Evolutionary conservation across 2,888 invertebrate genomes (phyloP), one percentile per base, ranked within the genome.

Genomic region (Caenorhabditis sp.): DNA sequence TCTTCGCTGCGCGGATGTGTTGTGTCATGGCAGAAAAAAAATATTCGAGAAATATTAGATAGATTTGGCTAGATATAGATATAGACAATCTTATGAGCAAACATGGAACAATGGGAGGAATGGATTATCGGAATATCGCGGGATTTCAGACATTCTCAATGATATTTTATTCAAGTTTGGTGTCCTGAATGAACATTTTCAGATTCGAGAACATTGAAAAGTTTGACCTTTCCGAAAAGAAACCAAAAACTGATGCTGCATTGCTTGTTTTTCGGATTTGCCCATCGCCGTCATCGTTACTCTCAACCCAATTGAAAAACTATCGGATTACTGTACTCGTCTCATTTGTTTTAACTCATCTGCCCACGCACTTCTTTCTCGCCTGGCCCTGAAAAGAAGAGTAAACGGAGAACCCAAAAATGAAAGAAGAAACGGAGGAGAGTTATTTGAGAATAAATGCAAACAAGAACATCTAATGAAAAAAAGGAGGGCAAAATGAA

Each of bases 361-460:
- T 63, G 56, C 79, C 79, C 70, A 70, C 79, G 79, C 79, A 79
- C 61, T 77, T 77, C 44, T 61, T 44, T 75, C 56, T 61, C 6
- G 4, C 5, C 19, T 54, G 47, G 41, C 61, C 61, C 69, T 69
- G 54, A 70, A 79, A 56, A 77, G 47, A 76, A 70, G 79, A 70
- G 79, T 72, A 79, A 79, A 70, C 79, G 54, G 49, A 70, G 70
- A 69, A 68, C 58, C 26, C 54, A 49, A 16, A 68, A 51, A 64
- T 66, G 77, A 68, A 76, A 51, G 44, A 69, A 51, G 58, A 58
- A 51, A 64, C 44, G 47, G 58, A 26, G 51, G 61, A 38, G 31
- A 70, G 79, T 79, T 79, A 79, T 79, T 79, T 79, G 79, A 79
- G 79, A 79, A 79, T 79, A 79, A 79, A 79, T 79, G 79, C 79